These are phyloP conservation scores for Notolabrus celidotus DNA, from an alignment of 2,797 vertebrate species.

Conservation along the genomic window DNA sequence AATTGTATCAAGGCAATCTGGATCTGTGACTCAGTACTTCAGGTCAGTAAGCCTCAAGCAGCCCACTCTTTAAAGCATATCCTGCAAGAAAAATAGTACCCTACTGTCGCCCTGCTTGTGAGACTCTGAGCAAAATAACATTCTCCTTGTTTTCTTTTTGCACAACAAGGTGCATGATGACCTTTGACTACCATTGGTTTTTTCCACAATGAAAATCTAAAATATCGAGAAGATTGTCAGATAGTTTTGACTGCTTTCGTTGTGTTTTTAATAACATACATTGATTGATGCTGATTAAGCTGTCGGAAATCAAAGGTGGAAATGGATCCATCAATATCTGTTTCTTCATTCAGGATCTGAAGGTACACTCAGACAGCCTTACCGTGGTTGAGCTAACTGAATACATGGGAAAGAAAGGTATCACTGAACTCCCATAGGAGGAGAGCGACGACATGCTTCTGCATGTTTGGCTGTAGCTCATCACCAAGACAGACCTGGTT, in stretches of 20 bases:
- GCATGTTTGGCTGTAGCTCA: slow-evolving; percentile 68
- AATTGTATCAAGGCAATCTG: slow-evolving; percentile 33
- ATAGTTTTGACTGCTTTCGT: not conserved
- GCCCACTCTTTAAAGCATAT: slow-evolving; percentile 19
- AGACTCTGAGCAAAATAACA: slow-evolving; percentile 18
- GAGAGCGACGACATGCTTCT: slow-evolving; percentile 61
- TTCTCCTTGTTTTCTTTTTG: not conserved
- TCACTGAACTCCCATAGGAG: slow-evolving; percentile 61
- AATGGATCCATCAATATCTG: slow-evolving; percentile 17
- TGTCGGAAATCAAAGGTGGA: slow-evolving; percentile 8
- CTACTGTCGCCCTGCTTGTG: slow-evolving; percentile 5
- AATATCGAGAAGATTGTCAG: not conserved
- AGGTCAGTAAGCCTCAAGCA: slow-evolving; percentile 20
- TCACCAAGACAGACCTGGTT: slow-evolving; percentile 66
- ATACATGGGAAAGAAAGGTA: slow-evolving; percentile 37
- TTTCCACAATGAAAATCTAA: not conserved
- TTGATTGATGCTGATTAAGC: not conserved
- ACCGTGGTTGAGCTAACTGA: slow-evolving; percentile 11
- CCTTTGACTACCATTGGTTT: slow-evolving; percentile 1
- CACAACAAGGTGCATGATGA: not conserved
- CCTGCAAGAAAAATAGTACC: slow-evolving; percentile 18
- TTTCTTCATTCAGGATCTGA: slow-evolving; percentile 7
- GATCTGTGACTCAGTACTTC: slow-evolving; percentile 21
- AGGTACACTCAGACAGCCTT: slow-evolving; percentile 5
- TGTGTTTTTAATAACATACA: not conserved